Percentiles rank a stretch among this genome's conserved stretches.
Conservation (phyloP, 2,888 invertebrate species). For the Nomada ferruginata region DNA sequence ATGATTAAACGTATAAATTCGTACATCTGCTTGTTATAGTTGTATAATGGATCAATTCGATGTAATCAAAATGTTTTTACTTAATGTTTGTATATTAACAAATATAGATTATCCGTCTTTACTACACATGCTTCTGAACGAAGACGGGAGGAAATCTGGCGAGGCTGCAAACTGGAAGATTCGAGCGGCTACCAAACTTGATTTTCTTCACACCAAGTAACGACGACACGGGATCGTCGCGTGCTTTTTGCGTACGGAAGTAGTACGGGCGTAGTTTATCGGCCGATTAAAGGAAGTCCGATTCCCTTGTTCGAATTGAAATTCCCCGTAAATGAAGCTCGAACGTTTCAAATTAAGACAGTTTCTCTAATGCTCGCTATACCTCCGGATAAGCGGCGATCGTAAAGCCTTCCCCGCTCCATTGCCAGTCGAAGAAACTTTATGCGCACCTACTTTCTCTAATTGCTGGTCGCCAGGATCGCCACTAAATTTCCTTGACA, state of each 20-base stretch:
- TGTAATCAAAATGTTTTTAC: no score
- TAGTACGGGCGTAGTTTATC: constrained; percentile 46
- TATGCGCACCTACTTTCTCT: constrained; percentile 71
- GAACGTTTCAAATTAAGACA: constrained; percentile 62
- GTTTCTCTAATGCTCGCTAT: constrained; percentile 43
- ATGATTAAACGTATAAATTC: no score
- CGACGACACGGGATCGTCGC: neutral
- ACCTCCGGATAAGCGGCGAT: constrained; percentile 55
- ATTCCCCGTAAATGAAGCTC: constrained; percentile 50
- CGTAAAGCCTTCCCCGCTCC: constrained; percentile 60
- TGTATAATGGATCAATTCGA: no score
- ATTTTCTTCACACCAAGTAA: neutral
- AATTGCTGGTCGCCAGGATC: constrained; percentile 70
- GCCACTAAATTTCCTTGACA: constrained; percentile 73
- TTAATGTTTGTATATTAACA: no score
- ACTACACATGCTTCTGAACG: no score
- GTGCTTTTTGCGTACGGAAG: constrained; percentile 43
- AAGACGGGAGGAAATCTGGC: no score
- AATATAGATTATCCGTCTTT: no score
- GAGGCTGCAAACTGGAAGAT: no score
- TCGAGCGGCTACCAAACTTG: no score
- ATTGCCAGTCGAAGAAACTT: constrained; percentile 68
- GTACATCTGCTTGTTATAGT: no score
- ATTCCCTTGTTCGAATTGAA: constrained; percentile 40
- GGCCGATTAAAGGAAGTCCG: constrained; percentile 38